These are phyloP conservation scores for Lophius piscatorius DNA, from an alignment of 2,113 vertebrate species.

Conservation along the genomic window DNA sequence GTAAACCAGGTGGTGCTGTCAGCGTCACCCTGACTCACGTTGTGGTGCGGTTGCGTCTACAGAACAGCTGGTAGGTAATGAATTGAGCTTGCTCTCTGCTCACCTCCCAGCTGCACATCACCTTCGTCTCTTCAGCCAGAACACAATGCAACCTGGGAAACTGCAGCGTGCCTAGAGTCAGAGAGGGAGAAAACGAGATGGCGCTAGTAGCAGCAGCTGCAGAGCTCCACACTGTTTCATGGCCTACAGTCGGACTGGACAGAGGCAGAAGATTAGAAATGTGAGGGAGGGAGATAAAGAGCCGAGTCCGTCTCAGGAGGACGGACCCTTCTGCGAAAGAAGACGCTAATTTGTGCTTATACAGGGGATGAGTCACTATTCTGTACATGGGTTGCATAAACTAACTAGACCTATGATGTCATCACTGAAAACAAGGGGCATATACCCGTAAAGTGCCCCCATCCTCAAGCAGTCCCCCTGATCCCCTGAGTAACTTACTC, in stretches of 20 bases:
- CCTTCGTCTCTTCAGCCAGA: slow-evolving; percentile 51
- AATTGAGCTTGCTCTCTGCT: slow-evolving; percentile 53
- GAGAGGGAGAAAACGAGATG: slow-evolving; percentile 7
- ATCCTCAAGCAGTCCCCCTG: no score
- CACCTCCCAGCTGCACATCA: slow-evolving; percentile 73
- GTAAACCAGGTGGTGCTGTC: not conserved
- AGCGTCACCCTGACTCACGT: slow-evolving; percentile 39
- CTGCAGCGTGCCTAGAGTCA: slow-evolving; percentile 31
- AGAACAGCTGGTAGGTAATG: slow-evolving; percentile 66
- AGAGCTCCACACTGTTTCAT: slow-evolving; percentile 1
- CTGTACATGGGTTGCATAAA: no score
- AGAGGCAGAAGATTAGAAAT: slow-evolving; percentile 28
- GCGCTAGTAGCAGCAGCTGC: slow-evolving; percentile 10
- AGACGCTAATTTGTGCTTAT: not conserved
- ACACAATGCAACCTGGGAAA: slow-evolving; percentile 64
- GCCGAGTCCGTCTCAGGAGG: not conserved
- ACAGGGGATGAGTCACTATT: no score
- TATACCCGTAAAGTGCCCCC: no score
- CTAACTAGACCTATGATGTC: no score
- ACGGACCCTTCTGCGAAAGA: not conserved
- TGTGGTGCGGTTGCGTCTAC: slow-evolving; percentile 7
- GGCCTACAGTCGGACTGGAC: not conserved
- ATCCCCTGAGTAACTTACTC: no score
- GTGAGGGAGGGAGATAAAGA: slow-evolving; percentile 29
- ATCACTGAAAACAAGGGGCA: no score